Conservation (phyloP, 2,888 invertebrate genomes). For the Melinopterus prodromus region DNA sequence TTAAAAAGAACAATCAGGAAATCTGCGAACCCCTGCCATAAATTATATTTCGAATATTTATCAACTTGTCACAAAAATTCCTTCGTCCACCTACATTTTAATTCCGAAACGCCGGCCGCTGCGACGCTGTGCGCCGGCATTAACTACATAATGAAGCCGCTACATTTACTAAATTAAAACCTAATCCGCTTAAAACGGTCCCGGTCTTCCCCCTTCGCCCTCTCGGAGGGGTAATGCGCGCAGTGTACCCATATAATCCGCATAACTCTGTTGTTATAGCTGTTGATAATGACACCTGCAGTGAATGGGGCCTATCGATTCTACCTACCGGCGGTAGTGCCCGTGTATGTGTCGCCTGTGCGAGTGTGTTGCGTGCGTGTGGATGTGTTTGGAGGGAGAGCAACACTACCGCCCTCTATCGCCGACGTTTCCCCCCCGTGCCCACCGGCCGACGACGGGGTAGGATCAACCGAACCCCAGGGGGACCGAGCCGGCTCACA, state of each 20-base stretch:
- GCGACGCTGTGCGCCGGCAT: not conserved
- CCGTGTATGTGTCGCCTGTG: slow-evolving; percentile 25
- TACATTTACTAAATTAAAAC: slow-evolving; percentile 44
- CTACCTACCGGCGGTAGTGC: slow-evolving; percentile 32
- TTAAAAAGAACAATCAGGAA: too few relatives aligned
- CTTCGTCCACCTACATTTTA: slow-evolving; percentile 12
- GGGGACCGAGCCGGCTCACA: slow-evolving; percentile 37
- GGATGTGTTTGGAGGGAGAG: slow-evolving; percentile 12
- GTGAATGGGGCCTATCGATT: slow-evolving; percentile 44
- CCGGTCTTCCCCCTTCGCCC: not conserved
- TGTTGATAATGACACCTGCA: slow-evolving; percentile 51
- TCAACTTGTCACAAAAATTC: not conserved
- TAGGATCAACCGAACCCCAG: slow-evolving; percentile 15
- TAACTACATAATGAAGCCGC: slow-evolving; percentile 41
- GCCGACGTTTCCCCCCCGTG: slow-evolving; percentile 9
- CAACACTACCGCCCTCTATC: slow-evolving; percentile 11
- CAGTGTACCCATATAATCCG: slow-evolving; percentile 43
- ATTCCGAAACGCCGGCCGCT: not conserved
- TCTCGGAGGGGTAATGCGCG: slow-evolving; percentile 12
- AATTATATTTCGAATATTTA: not conserved
- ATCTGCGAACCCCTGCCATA: too few relatives aligned
- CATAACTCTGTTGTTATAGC: slow-evolving; percentile 48
- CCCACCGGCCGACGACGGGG: slow-evolving; percentile 13
- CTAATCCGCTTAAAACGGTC: slow-evolving; percentile 41
- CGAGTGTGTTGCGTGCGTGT: not conserved